Percentiles rank a stretch among this genome's conserved stretches.
Conservation (phyloP, 2,888 invertebrate genomes). For the Drosophila tripunctata region DNA sequence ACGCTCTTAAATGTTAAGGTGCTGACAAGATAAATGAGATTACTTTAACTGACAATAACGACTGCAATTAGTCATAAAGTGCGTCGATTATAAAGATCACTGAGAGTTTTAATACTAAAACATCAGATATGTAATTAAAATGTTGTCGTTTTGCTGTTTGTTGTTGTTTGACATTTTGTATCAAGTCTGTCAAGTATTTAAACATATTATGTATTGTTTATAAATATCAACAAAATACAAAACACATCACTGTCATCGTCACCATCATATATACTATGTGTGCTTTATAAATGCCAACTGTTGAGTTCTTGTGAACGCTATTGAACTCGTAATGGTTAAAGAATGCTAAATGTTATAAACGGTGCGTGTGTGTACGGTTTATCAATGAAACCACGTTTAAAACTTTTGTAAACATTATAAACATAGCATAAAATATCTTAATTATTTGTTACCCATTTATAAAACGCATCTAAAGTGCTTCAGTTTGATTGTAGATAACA, state of each 20-base stretch:
- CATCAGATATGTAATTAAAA: constrained; percentile 66
- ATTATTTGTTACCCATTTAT: constrained; percentile 30
- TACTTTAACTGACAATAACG: constrained; percentile 47
- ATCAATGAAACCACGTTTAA: constrained; percentile 47
- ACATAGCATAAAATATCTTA: not conserved
- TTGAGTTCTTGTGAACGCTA: constrained; percentile 75
- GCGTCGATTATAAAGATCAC: constrained; percentile 74
- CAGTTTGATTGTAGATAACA: constrained; percentile 3
- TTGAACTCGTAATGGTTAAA: constrained; percentile 75
- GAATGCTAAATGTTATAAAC: constrained; percentile 47
- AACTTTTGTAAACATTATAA: too few relatives aligned
- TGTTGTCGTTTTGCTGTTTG: constrained; percentile 21
- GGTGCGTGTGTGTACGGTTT: too few relatives aligned
- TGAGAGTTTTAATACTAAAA: constrained; percentile 49
- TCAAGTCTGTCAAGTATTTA: constrained; percentile 23
- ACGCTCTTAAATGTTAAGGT: constrained; percentile 27
- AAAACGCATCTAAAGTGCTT: constrained; percentile 35
- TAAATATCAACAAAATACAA: constrained; percentile 37
- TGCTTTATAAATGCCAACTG: constrained; percentile 69
- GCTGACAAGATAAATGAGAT: constrained; percentile 58
- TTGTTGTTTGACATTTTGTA: constrained; percentile 54
- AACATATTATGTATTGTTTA: constrained; percentile 30
- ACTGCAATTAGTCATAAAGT: constrained; percentile 75
- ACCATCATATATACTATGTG: constrained; percentile 57
- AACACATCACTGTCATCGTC: constrained; percentile 23